Evolutionary conservation across 2,888 invertebrate species (phyloP), one percentile per base, ranked within the genome.

Genomic region (Drosophila testacea): DNA sequence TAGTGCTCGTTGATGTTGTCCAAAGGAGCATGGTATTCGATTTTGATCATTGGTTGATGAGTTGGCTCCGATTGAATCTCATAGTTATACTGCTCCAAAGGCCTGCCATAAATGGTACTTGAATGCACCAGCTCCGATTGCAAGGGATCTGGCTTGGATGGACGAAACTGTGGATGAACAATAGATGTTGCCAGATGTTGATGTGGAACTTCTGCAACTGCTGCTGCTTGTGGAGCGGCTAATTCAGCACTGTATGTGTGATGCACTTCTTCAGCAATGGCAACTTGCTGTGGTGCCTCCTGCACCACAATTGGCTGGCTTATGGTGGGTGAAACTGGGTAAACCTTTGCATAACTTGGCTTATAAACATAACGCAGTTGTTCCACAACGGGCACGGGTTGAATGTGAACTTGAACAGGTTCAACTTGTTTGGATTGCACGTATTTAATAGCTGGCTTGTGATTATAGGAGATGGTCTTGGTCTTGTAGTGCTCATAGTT

Each of bases 321-420:
- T 2, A 88, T 78, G 4, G 64, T 75, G 4, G 82, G 71, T 4
- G 75, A 5, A 1, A 68, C 56, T 0, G 56, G 61, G n/a, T 63
- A 79, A 5, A 60, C 22, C 6, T 79, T 69, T 9, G 48, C 56
- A 7, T 57, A 73, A n/a, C 52, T 78, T 0, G 90, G 70, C 51
- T 87, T 79, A 27, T 91, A 91, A 4, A 91, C 74, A 60, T 90
- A 91, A 0, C 89, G 90, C 22, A 91, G 77, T 39, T 90, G 89
- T 64, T 90, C 90, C 48, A 90, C 89, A 4, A 90, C 86, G 0
- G 90, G 90, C 52, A 90, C 90, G 0, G 89, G 78, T 32, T 90
- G 89, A 5, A 90, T 87, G 48, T 90, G 90, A 11, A 90, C 84
- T n/a, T 90, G 89, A 0, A 83, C 80, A 0, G 67, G 70, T 13